Evolutionary conservation across 2,888 invertebrate species (phyloP).

Genomic region (Amiota communis): DNA sequence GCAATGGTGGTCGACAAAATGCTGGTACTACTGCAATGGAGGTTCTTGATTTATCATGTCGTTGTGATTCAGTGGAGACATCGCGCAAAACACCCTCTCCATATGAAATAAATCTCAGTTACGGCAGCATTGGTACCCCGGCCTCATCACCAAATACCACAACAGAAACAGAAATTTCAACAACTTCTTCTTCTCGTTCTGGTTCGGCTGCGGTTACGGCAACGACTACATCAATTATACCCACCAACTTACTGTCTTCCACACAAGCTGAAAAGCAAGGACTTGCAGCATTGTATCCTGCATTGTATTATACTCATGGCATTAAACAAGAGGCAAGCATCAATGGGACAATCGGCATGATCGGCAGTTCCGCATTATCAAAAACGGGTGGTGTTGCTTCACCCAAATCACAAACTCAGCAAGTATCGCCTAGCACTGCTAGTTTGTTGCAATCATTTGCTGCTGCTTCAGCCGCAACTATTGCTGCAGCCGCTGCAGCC

Average conservation of each 20-base stretch:
- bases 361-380: background rate
- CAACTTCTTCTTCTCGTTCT: conserved; percentile 41
- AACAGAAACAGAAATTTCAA: conserved; percentile 38
- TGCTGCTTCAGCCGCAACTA: conserved; percentile 44
- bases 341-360: background rate
- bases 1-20: background rate
- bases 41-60: conserved; percentile 72
- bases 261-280: conserved; percentile 23
- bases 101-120: conserved; percentile 67
- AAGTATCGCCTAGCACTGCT: conserved; percentile 38
- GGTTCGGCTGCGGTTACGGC: conserved; percentile 38
- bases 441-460: conserved; percentile 52
- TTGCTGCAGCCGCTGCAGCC: conserved; percentile 42
- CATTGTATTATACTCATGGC: conserved; percentile 50
- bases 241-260: conserved; percentile 23
- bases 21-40: conserved; percentile 42
- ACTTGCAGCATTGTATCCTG: conserved; percentile 56
- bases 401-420: conserved; percentile 35
- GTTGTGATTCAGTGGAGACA: conserved; percentile 69
- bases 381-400: conserved; percentile 40
- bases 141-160: conserved; percentile 52
- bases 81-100: conserved; percentile 71
- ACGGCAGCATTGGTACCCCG: conserved; percentile 63
- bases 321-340: conserved; percentile 54
- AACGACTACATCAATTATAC: background rate